Conservation (phyloP, 1,140 invertebrate genomes). For the Parapsyche elsis region DNA sequence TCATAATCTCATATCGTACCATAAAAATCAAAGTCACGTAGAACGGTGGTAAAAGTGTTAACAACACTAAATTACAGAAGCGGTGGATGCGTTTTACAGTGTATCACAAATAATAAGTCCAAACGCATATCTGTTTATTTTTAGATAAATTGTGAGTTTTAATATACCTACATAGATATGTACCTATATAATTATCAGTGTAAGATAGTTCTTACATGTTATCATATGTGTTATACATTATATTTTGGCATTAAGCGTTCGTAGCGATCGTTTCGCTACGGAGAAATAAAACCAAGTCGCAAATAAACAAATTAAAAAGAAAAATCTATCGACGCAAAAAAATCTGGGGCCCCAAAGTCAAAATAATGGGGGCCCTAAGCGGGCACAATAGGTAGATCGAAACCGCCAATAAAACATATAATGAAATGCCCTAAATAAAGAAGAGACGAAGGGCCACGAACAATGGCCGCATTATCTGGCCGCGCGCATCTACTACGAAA, state of each 20-base stretch:
- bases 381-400: conserved; percentile 23
- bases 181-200: too few species aligned
- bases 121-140: too few species aligned
- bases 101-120: too few species aligned
- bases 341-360: neutral
- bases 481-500: conserved; percentile 12
- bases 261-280: too few species aligned
- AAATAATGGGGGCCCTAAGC: neutral
- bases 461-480: conserved; percentile 18
- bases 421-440: conserved; percentile 32
- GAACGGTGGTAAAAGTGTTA: neutral
- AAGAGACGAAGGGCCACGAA: neutral
- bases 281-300: too few species aligned
- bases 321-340: neutral
- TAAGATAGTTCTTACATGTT: too few species aligned
- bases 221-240: too few species aligned
- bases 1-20: neutral
- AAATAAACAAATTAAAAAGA: neutral
- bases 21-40: too few species aligned
- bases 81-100: too few species aligned
- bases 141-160: too few species aligned
- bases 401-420: conserved; percentile 29
- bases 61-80: neutral
- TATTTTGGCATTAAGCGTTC: too few species aligned
- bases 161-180: too few species aligned